phyloP scores from a whole-genome alignment of 2,888 invertebrate genomes.

The Allolobophora icterica region DNA sequence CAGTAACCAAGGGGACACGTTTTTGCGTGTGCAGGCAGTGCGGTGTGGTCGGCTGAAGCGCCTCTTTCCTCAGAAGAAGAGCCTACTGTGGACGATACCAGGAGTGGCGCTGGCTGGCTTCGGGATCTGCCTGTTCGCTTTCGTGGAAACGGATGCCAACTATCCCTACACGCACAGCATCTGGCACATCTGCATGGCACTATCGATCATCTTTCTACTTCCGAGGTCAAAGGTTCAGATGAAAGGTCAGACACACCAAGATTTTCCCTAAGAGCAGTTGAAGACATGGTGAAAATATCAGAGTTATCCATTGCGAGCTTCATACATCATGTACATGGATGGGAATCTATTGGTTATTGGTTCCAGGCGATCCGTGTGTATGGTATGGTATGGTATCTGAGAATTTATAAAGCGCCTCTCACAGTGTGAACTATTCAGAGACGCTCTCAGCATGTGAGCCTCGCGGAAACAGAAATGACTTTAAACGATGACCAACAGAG shows the following conservation, averaged over 20 bases:
- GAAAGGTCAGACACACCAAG: not conserved
- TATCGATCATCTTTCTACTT: constrained; percentile 79
- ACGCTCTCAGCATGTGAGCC: too few species aligned
- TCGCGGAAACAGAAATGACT: too few species aligned
- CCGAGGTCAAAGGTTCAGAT: constrained; percentile 66
- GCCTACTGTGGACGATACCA: constrained; percentile 69
- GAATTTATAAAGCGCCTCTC: too few species aligned
- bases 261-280: not conserved
- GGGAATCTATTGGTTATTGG: too few species aligned
- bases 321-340: too few species aligned
- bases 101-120: constrained; percentile 72
- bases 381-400: too few species aligned
- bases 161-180: constrained; percentile 86
- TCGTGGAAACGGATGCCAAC: constrained; percentile 85
- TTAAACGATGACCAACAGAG: too few species aligned
- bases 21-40: constrained; percentile 31
- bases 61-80: constrained; percentile 73
- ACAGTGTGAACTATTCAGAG: too few species aligned
- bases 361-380: too few species aligned
- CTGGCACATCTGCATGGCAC: constrained; percentile 77
- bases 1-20: not conserved
- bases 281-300: not conserved
- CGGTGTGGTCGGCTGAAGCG: constrained; percentile 70
- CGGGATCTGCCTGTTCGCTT: constrained; percentile 81
- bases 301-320: too few species aligned